phyloP scores from a whole-genome alignment of 2,113 vertebrate species.

The Apaloderma vittatum region DNA sequence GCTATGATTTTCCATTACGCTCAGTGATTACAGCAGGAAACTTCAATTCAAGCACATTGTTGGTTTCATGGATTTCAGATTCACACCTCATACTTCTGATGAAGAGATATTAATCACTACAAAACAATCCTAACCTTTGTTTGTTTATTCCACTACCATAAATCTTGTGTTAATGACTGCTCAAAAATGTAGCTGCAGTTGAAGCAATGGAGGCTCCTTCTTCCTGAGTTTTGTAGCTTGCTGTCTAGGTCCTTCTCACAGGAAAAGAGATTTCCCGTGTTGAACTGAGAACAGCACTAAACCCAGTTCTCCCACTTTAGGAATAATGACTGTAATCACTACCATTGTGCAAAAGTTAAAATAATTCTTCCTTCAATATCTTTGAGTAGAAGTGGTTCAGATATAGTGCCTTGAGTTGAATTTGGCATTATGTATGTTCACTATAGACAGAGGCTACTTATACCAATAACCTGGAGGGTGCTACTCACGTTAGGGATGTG shows the following conservation, averaged over 20 bases:
- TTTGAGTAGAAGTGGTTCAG: not conserved
- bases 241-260: not conserved
- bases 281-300: not conserved
- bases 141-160: not conserved
- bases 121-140: not conserved
- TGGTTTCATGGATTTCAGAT: not conserved
- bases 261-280: not conserved
- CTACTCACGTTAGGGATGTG: accelerated
- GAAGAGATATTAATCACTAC: not conserved
- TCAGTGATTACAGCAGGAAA: not conserved
- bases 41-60: not conserved
- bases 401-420: not conserved
- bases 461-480: not conserved
- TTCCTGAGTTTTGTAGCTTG: not conserved
- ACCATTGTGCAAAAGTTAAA: not conserved
- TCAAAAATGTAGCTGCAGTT: not conserved
- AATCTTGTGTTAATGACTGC: not conserved
- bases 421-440: not conserved
- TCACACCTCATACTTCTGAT: not conserved
- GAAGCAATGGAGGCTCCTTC: not conserved
- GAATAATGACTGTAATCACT: not conserved
- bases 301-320: not conserved
- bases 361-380: not conserved
- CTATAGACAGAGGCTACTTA: not conserved
- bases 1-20: not conserved